Evolutionary conservation across 1,140 invertebrate species (phyloP).

Genomic region (Drosophila lowei): DNA sequence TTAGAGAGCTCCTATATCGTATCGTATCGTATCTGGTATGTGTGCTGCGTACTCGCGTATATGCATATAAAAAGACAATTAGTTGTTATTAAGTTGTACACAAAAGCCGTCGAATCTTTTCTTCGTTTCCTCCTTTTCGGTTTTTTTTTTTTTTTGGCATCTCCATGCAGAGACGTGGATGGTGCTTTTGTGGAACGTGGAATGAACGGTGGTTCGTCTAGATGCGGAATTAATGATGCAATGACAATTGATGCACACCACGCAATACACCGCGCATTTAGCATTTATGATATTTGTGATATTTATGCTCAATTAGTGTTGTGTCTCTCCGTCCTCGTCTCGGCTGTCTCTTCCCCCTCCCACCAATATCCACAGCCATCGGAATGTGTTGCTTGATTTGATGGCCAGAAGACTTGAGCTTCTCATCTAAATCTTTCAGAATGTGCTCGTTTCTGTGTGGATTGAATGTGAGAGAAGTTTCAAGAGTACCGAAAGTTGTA

Average conservation of each 20-base stretch:
- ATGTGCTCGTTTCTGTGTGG: no score
- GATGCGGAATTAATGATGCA: conserved; percentile 69
- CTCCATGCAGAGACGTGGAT: conserved; percentile 1
- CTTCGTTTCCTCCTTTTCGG: conserved; percentile 21
- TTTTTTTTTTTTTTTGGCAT: conserved; percentile 56
- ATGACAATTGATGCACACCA: conserved; percentile 56
- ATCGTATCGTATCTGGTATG: not conserved
- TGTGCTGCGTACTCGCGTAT: conserved; percentile 1
- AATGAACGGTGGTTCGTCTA: conserved; percentile 21
- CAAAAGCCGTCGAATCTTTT: conserved; percentile 67
- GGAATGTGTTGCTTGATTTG: conserved; percentile 20
- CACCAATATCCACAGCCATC: conserved; percentile 1
- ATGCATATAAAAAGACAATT: conserved; percentile 81
- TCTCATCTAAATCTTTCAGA: not conserved
- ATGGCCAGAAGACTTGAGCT: not conserved
- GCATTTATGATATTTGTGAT: conserved; percentile 37
- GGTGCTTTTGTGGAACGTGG: conserved; percentile 27
- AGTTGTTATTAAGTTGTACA: conserved; percentile 80
- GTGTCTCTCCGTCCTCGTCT: not conserved
- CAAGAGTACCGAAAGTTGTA: no score
- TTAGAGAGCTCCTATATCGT: conserved; percentile 7
- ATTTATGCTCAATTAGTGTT: conserved; percentile 47
- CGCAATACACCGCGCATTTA: conserved; percentile 39
- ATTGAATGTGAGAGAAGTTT: no score
- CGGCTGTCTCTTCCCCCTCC: not conserved